A percentile compares a stretch with the other conserved stretches of the same genome.
Conservation (phyloP, 2,113 vertebrate genomes). For the Calyptommatus sinebrachiatus region DNA sequence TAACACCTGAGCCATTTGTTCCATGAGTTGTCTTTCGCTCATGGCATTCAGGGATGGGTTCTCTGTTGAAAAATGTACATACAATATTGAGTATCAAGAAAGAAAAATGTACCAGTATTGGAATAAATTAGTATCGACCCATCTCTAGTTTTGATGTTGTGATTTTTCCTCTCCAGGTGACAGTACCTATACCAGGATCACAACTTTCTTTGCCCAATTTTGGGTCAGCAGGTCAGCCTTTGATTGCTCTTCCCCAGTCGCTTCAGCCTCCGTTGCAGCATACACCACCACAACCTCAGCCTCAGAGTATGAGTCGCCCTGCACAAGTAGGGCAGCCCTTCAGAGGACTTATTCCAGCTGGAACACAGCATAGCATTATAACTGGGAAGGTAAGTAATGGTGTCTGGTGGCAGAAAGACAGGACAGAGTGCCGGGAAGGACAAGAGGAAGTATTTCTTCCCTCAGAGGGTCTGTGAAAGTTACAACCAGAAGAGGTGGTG, state of each 20-base stretch:
- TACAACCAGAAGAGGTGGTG: too few relatives aligned
- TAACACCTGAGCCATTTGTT: too few relatives aligned
- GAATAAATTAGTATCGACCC: too few relatives aligned
- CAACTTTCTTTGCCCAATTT: slow-evolving; percentile 92
- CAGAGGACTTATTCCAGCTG: slow-evolving; percentile 87
- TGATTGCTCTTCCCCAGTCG: slow-evolving; percentile 88
- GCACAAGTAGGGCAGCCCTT: slow-evolving; percentile 88
- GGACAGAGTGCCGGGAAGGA: too few relatives aligned
- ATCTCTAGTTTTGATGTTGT: slow-evolving; percentile 4
- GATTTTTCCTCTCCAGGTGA: slow-evolving; percentile 74
- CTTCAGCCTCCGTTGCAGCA: slow-evolving; percentile 82
- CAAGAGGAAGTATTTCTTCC: too few relatives aligned
- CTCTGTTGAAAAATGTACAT: too few relatives aligned
- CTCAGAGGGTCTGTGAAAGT: too few relatives aligned
- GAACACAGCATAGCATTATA: slow-evolving; percentile 89
- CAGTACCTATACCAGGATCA: slow-evolving; percentile 88
- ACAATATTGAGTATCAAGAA: too few relatives aligned
- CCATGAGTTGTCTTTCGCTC: too few relatives aligned
- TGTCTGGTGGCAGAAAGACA: background rate
- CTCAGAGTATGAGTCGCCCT: slow-evolving; percentile 85
- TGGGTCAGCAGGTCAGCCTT: slow-evolving; percentile 91
- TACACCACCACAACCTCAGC: slow-evolving; percentile 84
- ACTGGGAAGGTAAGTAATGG: slow-evolving; percentile 82
- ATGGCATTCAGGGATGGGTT: too few relatives aligned
- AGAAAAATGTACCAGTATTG: too few relatives aligned